Evolutionary conservation across 2,888 invertebrate genomes (phyloP).

Genomic region (Thera obeliscata): DNA sequence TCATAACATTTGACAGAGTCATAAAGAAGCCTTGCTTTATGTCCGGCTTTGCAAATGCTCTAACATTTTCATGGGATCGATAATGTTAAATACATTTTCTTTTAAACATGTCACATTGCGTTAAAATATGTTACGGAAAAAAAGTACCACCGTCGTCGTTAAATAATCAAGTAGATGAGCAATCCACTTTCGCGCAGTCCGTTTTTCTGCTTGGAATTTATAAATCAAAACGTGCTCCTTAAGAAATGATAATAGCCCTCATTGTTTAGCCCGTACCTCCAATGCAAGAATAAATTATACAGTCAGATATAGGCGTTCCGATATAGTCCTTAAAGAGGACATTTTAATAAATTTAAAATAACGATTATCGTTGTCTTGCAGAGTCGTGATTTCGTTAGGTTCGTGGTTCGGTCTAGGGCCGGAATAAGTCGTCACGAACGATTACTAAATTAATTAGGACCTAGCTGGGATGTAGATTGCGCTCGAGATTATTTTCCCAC

Average conservation of each 20-base stretch:
- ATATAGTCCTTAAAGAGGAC: constrained; percentile 83
- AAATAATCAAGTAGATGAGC: constrained; percentile 32
- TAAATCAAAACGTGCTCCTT: constrained; percentile 64
- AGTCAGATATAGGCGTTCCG: constrained; percentile 81
- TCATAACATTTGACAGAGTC: constrained; percentile 47
- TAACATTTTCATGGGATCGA: constrained; percentile 15
- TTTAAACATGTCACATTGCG: not conserved
- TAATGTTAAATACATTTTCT: constrained; percentile 1
- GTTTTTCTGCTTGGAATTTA: constrained; percentile 48
- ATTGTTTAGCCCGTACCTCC: constrained; percentile 74
- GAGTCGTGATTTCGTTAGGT: constrained; percentile 84
- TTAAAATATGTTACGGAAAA: not conserved
- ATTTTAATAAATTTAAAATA: constrained; percentile 85
- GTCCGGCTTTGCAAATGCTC: constrained; percentile 30
- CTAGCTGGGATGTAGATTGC: constrained; percentile 82
- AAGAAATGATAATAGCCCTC: constrained; percentile 74
- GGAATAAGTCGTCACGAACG: constrained; percentile 84
- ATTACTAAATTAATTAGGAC: constrained; percentile 85
- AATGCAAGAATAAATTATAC: constrained; percentile 81
- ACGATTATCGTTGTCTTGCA: constrained; percentile 82
- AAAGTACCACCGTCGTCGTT: constrained; percentile 22
- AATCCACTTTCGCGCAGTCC: constrained; percentile 22
- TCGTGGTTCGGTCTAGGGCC: constrained; percentile 78
- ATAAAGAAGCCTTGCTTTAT: constrained; percentile 41
- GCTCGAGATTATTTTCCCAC: constrained; percentile 82